These are phyloP conservation scores for Takifugu bimaculatus DNA, from an alignment of 2,113 vertebrate genomes.

Conservation along the genomic window DNA sequence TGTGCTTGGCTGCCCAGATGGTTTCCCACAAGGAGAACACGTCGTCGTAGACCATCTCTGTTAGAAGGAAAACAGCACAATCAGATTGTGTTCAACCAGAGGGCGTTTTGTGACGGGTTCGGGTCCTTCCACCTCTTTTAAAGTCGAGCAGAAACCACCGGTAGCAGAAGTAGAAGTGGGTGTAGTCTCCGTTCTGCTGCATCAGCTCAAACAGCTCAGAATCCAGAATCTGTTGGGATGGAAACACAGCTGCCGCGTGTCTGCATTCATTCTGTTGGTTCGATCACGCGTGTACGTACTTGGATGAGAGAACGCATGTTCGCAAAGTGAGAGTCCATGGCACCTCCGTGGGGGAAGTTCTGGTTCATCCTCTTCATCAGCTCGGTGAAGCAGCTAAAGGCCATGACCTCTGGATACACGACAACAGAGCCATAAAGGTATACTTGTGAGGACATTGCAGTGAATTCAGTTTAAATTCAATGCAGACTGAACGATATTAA, in stretches of 20 bases:
- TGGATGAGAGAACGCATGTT: slow-evolving; percentile 99
- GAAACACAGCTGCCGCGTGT: background rate
- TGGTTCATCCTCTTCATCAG: slow-evolving; percentile 99
- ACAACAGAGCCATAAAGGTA: background rate
- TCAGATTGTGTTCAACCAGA: background rate
- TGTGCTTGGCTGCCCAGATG: slow-evolving; percentile 90
- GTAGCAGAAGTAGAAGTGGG: slow-evolving; percentile 99
- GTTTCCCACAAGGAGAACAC: slow-evolving; percentile 97
- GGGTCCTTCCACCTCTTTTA: slow-evolving; percentile 82
- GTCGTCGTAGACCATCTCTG: slow-evolving; percentile 94
- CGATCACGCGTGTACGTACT: slow-evolving; percentile 50
- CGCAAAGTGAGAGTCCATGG: slow-evolving; percentile 98
- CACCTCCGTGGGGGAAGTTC: slow-evolving; percentile 96
- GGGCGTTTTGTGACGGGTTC: background rate
- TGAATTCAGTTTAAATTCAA: too few species aligned
- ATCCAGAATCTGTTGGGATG: slow-evolving; percentile 85
- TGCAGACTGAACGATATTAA: too few species aligned
- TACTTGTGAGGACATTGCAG: background rate
- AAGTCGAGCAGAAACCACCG: slow-evolving; percentile 98
- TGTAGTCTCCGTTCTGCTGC: slow-evolving; percentile 99
- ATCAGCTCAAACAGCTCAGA: slow-evolving; percentile 97
- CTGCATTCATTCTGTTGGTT: too few species aligned
- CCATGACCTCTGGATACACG: slow-evolving; percentile 83
- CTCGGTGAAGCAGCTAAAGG: slow-evolving; percentile 96
- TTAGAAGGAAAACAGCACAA: slow-evolving; percentile 6